phyloP scores from a whole-genome alignment of 2,888 invertebrate genomes.

The Sminthurides aquaticus region DNA sequence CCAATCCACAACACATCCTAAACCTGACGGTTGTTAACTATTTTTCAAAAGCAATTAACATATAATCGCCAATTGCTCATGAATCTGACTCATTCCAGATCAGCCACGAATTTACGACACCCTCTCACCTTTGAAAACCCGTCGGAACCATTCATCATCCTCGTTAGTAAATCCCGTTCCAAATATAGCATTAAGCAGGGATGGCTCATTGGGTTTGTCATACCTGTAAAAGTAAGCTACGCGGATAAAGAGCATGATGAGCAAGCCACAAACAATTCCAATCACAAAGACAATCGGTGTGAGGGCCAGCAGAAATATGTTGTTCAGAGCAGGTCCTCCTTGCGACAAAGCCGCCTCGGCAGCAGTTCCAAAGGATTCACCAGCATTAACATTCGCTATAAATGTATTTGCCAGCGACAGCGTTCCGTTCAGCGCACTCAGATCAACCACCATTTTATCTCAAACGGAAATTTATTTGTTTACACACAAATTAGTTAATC shows the following conservation, averaged over 20 bases:
- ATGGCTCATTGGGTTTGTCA: conserved; percentile 1
- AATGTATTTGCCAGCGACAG: not conserved
- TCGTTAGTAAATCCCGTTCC: conserved; percentile 5
- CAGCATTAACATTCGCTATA: not conserved
- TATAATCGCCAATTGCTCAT: no score
- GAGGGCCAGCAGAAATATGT: not conserved
- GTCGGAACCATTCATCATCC: conserved; percentile 4
- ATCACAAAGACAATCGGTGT: not conserved
- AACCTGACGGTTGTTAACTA: no score
- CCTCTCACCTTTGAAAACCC: conserved; percentile 9
- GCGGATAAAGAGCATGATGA: conserved; percentile 6
- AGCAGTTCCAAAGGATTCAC: not conserved
- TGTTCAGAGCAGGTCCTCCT: not conserved
- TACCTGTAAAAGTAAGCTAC: conserved; percentile 8
- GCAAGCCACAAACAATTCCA: not conserved
- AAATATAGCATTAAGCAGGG: not conserved
- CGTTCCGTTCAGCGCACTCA: no score
- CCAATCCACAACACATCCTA: no score
- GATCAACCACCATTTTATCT: no score
- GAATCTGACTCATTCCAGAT: no score
- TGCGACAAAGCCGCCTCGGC: not conserved
- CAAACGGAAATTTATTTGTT: no score
- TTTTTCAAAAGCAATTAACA: no score
- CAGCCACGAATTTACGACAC: no score
- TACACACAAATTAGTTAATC: no score